Evolutionary conservation across 2,797 vertebrate genomes (phyloP), one percentile per base, ranked within the genome.

Genomic region (Leptodactylus fallax): DNA sequence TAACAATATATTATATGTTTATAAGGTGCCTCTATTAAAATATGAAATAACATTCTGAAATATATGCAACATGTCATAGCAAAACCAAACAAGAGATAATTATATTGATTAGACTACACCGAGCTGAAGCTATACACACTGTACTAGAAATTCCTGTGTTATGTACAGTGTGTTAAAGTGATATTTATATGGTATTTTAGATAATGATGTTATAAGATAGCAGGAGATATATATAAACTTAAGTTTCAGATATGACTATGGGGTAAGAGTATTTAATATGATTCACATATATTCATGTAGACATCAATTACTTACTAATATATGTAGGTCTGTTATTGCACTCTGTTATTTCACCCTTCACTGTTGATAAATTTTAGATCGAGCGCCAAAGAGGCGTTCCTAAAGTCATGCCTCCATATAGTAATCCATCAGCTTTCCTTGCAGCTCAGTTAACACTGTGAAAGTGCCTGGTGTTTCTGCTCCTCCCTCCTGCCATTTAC

Each of bases 401-500:
- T 7, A 51, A 11, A 13, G 74, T 51, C 47, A 53, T 77, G 47
- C 3, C 71, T 53, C 47, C 12, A 23, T 53, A 77, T 7, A 49
- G 47, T 51, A 53, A 77, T 77, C 49, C 21, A 19, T 74, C 11
- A 21, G 71, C 45, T 74, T n/a, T 49, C 17, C 19, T 74, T 49
- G 19, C 3, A 49, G 12, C n/a, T n/a, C n/a, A n/a, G n/a, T n/a
- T n/a, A n/a, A n/a, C n/a, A n/a, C 47, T 76, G 71, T 51, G 47
- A 76, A 76, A 3, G 21, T 76, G 74, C 49, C 49, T 76, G 47
- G 21, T 51, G 47, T 23, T 1, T 53, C 74, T 51, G 74, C 47
- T 23, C 74, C 74, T 53, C 74, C 74, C 74, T 77, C 12, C 74
- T 77, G 74, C 53, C 74, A 77, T 4, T 77, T n/a, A n/a, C 21